These are phyloP conservation scores for Halcyon senegalensis DNA, from an alignment of 2,113 vertebrate species.

Conservation along the genomic window DNA sequence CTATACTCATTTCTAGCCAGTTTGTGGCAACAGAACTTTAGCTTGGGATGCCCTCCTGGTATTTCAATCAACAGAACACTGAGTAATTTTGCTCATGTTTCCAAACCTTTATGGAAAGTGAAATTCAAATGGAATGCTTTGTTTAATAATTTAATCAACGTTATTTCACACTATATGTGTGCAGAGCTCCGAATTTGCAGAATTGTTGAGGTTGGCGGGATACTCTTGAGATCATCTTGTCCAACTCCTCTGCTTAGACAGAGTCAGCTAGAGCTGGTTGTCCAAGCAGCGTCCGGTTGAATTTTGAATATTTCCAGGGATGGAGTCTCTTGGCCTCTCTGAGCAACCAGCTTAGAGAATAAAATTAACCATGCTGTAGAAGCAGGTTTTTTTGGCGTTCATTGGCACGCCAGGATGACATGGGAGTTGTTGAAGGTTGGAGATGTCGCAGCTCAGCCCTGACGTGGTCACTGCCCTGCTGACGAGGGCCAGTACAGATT, in stretches of 20 bases:
- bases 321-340: not conserved
- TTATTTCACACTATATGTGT: rapidly evolving
- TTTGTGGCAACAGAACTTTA: not conserved
- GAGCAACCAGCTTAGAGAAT: rapidly evolving
- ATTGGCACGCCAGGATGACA: rapidly evolving
- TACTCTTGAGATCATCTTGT: not conserved
- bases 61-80: not conserved
- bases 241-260: not conserved
- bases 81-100: not conserved
- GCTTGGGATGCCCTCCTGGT: not conserved
- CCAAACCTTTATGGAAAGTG: not conserved
- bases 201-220: not conserved
- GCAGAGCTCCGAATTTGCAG: not conserved
- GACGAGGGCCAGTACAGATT: rapidly evolving
- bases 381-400: not conserved
- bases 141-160: not conserved
- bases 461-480: not conserved
- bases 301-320: not conserved
- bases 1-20: not conserved
- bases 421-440: not conserved
- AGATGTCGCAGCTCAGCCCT: not conserved
- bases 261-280: not conserved
- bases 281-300: not conserved
- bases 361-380: not conserved
- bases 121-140: not conserved